phyloP scores from a whole-genome alignment of 1,140 invertebrate genomes.

The Lysiphlebus fabarum region DNA sequence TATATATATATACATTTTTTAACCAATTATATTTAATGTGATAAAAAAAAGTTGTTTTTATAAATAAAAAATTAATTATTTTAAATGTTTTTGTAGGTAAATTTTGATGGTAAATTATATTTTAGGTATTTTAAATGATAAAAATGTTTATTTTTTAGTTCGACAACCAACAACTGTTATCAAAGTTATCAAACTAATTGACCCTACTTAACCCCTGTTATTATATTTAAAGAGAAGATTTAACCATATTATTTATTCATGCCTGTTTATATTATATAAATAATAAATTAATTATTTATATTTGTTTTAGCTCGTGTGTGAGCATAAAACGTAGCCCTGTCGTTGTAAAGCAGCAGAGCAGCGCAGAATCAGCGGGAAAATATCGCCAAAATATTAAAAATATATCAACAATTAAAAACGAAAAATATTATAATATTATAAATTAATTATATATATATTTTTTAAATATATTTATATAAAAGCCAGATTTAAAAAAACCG shows the following conservation, averaged over 20 bases:
- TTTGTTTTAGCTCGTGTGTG: conserved; percentile 48
- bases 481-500: conserved; percentile 47
- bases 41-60: no score
- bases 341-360: conserved; percentile 53
- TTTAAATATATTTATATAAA: conserved; percentile 33
- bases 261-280: neutral
- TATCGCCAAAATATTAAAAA: conserved; percentile 34
- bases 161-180: conserved; percentile 24
- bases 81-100: no score
- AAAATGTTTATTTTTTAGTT: no score
- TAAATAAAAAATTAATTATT: no score
- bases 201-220: conserved; percentile 31
- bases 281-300: conserved; percentile 1
- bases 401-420: conserved; percentile 5
- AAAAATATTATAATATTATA: conserved; percentile 26
- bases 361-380: conserved; percentile 52
- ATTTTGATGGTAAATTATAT: no score
- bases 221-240: conserved; percentile 21
- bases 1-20: no score
- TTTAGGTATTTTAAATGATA: no score
- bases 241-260: neutral
- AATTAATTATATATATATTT: conserved; percentile 32
- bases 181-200: conserved; percentile 33
- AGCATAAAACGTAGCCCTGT: conserved; percentile 51
- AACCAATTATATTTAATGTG: no score